Base-by-base conservation (phyloP, 2,797 vertebrate species). In the Loris lydekkerianus region DNA sequence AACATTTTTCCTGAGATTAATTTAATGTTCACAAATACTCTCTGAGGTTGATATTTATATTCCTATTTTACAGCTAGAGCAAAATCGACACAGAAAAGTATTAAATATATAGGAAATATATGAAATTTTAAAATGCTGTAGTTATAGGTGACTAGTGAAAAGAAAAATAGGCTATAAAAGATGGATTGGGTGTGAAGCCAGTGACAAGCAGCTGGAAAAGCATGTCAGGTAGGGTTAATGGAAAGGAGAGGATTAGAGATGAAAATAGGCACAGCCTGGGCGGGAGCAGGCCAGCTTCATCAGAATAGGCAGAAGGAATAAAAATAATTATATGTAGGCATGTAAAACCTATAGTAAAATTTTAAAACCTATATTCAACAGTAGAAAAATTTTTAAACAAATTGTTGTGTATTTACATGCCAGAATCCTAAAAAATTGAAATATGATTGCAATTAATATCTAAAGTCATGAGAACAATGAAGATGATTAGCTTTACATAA, bases 21-120 rank as follows among this genome's bases (percentile, higher is more conserved):
- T 58, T 92, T 86, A 53, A 61, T 23, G 15, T 76, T 88, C 75
- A 72, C 4, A 63, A 46, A 77, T 67, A 77, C 14, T 77, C 43
- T 90, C 29, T 46, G 53, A 77, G 14, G 21, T 34, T 72, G 34
- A 49, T 72, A 34, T 5, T 65, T 23, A 13, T 49, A 34, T 65
- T 80, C n/a, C 27, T 77, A 20, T 43, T 67, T 91, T 46, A 77
- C 7, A 76, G 27, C 34, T 76, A n/a, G 84, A 92, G 18, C 20
- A 80, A 82, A 96, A 75, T 18, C 46, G 8, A 21, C 29, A 46
- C 43, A 97, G 31, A 90, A 67, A 60, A 4, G 20, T 63, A 86
- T 91, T 34, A 37, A 15, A 83, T 23, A 93, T 25, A 75, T 15
- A 94, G 37, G 4, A 91, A 94, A 23, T 21, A 92, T 82, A 84